Evolutionary conservation across 2,797 vertebrate species (phyloP).

Genomic region (Melanotaenia boesemani): DNA sequence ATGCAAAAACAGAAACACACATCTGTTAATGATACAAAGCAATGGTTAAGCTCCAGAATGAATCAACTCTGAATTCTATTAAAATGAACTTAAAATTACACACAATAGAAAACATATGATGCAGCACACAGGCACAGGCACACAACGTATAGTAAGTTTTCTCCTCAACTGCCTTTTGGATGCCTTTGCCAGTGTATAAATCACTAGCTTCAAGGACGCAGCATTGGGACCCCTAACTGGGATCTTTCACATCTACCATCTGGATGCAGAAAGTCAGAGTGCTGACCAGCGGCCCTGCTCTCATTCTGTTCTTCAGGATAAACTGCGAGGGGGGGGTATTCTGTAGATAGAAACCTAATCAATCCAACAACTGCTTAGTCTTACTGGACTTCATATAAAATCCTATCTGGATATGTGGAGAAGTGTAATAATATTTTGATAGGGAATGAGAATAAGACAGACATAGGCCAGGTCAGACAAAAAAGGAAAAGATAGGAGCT

Average conservation of each 20-base stretch:
- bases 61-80: slow-evolving; percentile 18
- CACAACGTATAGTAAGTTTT: slow-evolving; percentile 50
- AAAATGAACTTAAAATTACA: slow-evolving; percentile 17
- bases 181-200: slow-evolving; percentile 79
- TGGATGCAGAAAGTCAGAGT: slow-evolving; percentile 78
- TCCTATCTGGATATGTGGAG: slow-evolving; percentile 36
- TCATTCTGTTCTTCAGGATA: slow-evolving; percentile 68
- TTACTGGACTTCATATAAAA: slow-evolving; percentile 36
- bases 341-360: slow-evolving; percentile 53
- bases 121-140: not conserved
- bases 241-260: slow-evolving; percentile 82
- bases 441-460: slow-evolving; percentile 10
- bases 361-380: slow-evolving; percentile 47
- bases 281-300: slow-evolving; percentile 79
- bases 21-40: slow-evolving; percentile 43
- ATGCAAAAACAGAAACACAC: slow-evolving; percentile 46
- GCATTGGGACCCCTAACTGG: slow-evolving; percentile 81
- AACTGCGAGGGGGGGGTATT: slow-evolving; percentile 28
- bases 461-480: slow-evolving; percentile 15
- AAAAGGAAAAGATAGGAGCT: slow-evolving; percentile 42
- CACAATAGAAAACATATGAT: slow-evolving; percentile 4
- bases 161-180: slow-evolving; percentile 62
- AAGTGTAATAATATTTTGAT: slow-evolving; percentile 47
- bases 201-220: slow-evolving; percentile 82
- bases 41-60: slow-evolving; percentile 14